Evolutionary conservation across 1,140 invertebrate species (phyloP).

Genomic region (Sycophaga agraensis): DNA sequence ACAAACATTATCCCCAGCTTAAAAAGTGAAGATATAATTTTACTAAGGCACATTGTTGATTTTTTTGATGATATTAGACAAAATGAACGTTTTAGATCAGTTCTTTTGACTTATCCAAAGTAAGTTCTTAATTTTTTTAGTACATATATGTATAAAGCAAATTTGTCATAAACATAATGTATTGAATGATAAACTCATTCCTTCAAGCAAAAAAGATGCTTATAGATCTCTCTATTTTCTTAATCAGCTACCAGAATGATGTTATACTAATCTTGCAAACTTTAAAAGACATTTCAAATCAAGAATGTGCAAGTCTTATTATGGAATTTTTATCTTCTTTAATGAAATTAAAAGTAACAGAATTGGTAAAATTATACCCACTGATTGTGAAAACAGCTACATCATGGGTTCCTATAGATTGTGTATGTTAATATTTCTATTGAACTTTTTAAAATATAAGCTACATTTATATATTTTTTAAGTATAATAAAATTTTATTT

Average conservation of each 20-base stretch:
- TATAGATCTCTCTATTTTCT: not conserved
- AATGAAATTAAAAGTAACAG: slow-evolving; percentile 49
- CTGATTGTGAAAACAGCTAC: slow-evolving; percentile 52
- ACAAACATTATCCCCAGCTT: slow-evolving; percentile 55
- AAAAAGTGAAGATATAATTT: slow-evolving; percentile 50
- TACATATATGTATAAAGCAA: not conserved
- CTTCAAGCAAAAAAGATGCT: not conserved
- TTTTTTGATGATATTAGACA: slow-evolving; percentile 60
- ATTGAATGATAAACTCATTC: not conserved
- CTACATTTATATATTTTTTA: too few relatives aligned
- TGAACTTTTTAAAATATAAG: not conserved
- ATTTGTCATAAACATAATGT: not conserved
- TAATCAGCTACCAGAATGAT: slow-evolving; percentile 45
- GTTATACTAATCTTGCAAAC: slow-evolving; percentile 41
- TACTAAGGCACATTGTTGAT: slow-evolving; percentile 59
- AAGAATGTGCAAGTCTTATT: slow-evolving; percentile 54
- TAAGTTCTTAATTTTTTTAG: slow-evolving; percentile 27
- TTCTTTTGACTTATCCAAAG: slow-evolving; percentile 35
- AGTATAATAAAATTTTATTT: slow-evolving; percentile 9
- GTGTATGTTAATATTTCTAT: slow-evolving; percentile 33
- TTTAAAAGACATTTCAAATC: slow-evolving; percentile 43
- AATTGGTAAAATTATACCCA: slow-evolving; percentile 50
- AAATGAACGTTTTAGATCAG: slow-evolving; percentile 43
- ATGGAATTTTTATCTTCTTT: slow-evolving; percentile 60
- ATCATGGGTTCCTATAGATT: slow-evolving; percentile 53